Conservation (phyloP, 1,140 invertebrate genomes). For the Plodia interpunctella region DNA sequence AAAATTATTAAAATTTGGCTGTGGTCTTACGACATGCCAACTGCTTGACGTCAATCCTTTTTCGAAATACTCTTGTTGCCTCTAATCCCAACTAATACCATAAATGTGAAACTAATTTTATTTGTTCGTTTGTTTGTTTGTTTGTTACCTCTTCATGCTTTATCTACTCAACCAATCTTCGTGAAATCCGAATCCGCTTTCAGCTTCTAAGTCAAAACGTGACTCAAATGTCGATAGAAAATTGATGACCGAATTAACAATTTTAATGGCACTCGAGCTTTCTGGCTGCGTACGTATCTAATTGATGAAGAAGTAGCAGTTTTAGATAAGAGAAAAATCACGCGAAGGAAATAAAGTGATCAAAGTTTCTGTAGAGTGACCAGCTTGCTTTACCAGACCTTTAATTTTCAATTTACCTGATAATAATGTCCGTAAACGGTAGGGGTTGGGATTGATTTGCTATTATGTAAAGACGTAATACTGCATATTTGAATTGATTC, state of each 20-base stretch:
- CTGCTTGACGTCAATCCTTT: no score
- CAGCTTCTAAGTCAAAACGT: conserved; percentile 10
- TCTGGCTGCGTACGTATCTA: conserved; percentile 4
- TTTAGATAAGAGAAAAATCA: not conserved
- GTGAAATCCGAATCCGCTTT: not conserved
- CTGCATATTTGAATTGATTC: no score
- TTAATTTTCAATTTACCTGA: no score
- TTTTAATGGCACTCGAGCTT: conserved; percentile 25
- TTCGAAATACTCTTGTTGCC: no score
- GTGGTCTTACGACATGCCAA: no score
- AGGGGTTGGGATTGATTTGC: no score
- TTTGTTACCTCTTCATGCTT: not conserved
- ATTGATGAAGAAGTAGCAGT: conserved; percentile 10
- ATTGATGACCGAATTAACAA: conserved; percentile 39
- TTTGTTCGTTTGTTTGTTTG: not conserved
- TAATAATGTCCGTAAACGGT: no score
- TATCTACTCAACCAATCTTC: no score
- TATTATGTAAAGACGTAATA: no score
- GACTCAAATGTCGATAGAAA: conserved; percentile 25
- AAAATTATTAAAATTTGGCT: no score
- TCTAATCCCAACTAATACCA: not conserved
- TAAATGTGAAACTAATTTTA: not conserved
- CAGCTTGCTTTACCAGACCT: no score
- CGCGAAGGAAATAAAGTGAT: not conserved
- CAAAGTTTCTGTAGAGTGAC: no score